These are phyloP conservation scores for Troides helena DNA, from an alignment of 2,888 invertebrate genomes.

Conservation along the genomic window DNA sequence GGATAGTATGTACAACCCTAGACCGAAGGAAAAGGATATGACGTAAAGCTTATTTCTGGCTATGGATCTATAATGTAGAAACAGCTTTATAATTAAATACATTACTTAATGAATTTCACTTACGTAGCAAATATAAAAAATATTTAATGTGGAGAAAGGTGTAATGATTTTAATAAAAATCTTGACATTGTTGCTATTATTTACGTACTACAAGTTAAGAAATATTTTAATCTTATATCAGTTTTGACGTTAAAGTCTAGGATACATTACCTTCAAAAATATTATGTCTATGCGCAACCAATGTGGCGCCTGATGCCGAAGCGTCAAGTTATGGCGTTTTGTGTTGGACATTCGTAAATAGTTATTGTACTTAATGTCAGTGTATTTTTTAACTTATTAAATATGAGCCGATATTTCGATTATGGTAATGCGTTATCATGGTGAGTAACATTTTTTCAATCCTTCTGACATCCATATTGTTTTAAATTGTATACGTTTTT, in stretches of 20 bases:
- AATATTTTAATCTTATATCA: slow-evolving; percentile 2
- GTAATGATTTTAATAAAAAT: not conserved
- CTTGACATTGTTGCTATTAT: not conserved
- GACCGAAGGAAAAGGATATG: slow-evolving; percentile 56
- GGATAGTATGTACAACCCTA: slow-evolving; percentile 46
- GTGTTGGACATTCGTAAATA: slow-evolving; percentile 59
- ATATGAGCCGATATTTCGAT: slow-evolving; percentile 80
- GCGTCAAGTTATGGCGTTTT: slow-evolving; percentile 73
- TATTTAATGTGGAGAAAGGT: not conserved
- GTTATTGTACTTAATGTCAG: slow-evolving; percentile 54
- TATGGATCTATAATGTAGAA: slow-evolving; percentile 6
- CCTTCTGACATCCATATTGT: slow-evolving; percentile 69
- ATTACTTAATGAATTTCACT: not conserved
- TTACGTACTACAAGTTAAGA: not conserved
- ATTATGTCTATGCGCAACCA: slow-evolving; percentile 70
- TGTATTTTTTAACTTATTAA: slow-evolving; percentile 57
- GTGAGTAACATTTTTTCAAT: slow-evolving; percentile 60
- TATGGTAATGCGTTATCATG: slow-evolving; percentile 78
- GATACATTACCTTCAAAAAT: slow-evolving; percentile 39
- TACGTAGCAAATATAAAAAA: not conserved
- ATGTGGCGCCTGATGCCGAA: slow-evolving; percentile 64
- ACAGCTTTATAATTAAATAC: slow-evolving; percentile 16
- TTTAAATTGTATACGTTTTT: slow-evolving; percentile 66
- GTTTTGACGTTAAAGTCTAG: slow-evolving; percentile 36
- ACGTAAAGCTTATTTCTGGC: slow-evolving; percentile 37